These are phyloP conservation scores for Pogonognathellus flavescens DNA, from an alignment of 1,140 invertebrate genomes.

Conservation along the genomic window DNA sequence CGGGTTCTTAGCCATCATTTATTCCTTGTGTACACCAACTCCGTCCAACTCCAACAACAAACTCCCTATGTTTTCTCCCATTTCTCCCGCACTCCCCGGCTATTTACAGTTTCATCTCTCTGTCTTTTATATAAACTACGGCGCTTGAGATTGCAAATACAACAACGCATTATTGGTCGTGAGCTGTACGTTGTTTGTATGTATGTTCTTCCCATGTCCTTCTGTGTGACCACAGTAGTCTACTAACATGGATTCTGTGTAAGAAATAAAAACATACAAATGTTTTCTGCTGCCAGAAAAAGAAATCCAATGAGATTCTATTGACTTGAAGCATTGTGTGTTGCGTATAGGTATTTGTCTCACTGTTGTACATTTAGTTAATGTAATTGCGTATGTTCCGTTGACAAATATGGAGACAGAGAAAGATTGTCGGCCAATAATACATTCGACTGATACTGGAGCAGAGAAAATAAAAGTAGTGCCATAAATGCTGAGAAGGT, in stretches of 20 bases:
- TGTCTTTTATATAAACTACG: no score
- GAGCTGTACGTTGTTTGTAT: background rate
- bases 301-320: slow-evolving; percentile 38
- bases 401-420: slow-evolving; percentile 14
- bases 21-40: background rate
- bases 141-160: no score
- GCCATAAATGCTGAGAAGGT: no score
- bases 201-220: background rate
- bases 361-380: background rate
- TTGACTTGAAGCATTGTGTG: background rate
- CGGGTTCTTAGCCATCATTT: background rate
- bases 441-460: no score
- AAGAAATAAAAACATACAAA: slow-evolving; percentile 2
- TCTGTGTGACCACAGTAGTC: background rate
- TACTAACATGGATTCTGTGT: background rate
- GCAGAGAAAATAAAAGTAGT: no score
- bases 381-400: slow-evolving; percentile 15
- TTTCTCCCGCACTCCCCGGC: background rate
- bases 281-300: background rate
- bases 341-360: background rate
- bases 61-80: no score
- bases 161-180: background rate
- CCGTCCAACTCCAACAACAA: slow-evolving; percentile 15
- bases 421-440: no score
- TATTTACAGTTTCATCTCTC: background rate